These are phyloP conservation scores for Argyresthia goedartella DNA, from an alignment of 2,888 invertebrate genomes.

Conservation along the genomic window DNA sequence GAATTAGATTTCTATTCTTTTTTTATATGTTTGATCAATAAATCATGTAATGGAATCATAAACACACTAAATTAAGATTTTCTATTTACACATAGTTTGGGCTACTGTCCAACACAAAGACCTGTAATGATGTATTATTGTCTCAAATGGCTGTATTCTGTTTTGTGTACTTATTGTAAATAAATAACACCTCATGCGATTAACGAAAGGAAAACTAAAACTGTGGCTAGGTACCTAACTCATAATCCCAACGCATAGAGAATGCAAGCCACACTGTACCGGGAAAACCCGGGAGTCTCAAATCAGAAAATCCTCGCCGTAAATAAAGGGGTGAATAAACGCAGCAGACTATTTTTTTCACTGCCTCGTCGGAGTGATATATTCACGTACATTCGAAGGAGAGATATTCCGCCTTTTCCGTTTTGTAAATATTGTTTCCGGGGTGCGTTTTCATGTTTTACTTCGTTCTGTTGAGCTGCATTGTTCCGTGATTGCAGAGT, in stretches of 20 bases:
- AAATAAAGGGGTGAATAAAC: conserved; percentile 47
- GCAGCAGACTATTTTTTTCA: conserved; percentile 43
- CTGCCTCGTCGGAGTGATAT: conserved; percentile 35
- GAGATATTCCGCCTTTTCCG: conserved; percentile 3
- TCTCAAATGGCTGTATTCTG: too few relatives aligned
- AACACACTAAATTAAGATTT: too few relatives aligned
- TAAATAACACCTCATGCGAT: too few relatives aligned
- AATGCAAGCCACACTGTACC: conserved; percentile 26
- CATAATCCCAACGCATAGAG: conserved; percentile 10
- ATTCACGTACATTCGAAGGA: conserved; percentile 28
- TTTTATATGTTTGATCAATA: too few relatives aligned
- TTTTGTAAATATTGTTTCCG: conserved; percentile 1
- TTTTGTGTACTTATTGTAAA: too few relatives aligned
- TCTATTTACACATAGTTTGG: too few relatives aligned
- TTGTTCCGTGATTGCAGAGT: background rate
- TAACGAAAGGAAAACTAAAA: too few relatives aligned
- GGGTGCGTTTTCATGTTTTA: background rate
- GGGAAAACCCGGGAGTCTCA: conserved; percentile 34
- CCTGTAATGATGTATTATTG: too few relatives aligned
- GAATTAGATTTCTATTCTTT: too few relatives aligned
- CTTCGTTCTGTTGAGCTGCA: background rate
- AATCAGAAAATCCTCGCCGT: conserved; percentile 48
- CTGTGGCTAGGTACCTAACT: too few relatives aligned
- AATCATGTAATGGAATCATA: too few relatives aligned
- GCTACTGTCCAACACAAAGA: too few relatives aligned